Evolutionary conservation across 2,888 invertebrate species (phyloP), one percentile per base, ranked within the genome.

Genomic region (Lepidochrysops patricia): DNA sequence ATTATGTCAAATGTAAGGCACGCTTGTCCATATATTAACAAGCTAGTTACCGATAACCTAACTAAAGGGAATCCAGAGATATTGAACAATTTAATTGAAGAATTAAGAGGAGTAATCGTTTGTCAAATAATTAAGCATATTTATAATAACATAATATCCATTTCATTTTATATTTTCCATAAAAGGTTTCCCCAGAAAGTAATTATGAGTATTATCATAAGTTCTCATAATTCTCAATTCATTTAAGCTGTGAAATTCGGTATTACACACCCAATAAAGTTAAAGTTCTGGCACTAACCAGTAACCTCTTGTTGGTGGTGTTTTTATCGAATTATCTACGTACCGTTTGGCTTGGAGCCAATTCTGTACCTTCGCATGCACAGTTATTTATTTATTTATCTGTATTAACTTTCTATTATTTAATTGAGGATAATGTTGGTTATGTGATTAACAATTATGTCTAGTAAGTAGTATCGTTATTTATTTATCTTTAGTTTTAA

Each of bases 291-390:
- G 62, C 72, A 70, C 67, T 70, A 69, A 67, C 65, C 72, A 70
- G 66, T 70, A 69, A 67, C 65, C 64, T 68, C 62, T 63, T 66
- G 71, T 67, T 70, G 69, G 58, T 34, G 68, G 66, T 71, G 74
- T 81, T 85, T 84, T 84, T 85, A 85, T 84, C 80, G 80, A 84
- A 85, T 85, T 84, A 86, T 81, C 77, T 70, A n/a, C n/a, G n/a
- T n/a, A 66, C 68, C 67, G 64, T 79, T 43, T 84, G 84, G 80
- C 69, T 52, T 54, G 35, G 29, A 68, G 77, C 84, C 84, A 78
- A 68, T 32, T 27, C 60, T 57, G 68, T 66, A 68, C 66, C 61
- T 65, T 71, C 71, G 66, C 63, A 57, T 56, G 61, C 63, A 62
- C 35, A 60, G 49, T 23, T 57, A 57, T 57, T 23, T 25, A n/a